These are phyloP conservation scores for Parauchenoglanis ngamensis DNA, from an alignment of 2,797 vertebrate genomes.

Conservation along the genomic window DNA sequence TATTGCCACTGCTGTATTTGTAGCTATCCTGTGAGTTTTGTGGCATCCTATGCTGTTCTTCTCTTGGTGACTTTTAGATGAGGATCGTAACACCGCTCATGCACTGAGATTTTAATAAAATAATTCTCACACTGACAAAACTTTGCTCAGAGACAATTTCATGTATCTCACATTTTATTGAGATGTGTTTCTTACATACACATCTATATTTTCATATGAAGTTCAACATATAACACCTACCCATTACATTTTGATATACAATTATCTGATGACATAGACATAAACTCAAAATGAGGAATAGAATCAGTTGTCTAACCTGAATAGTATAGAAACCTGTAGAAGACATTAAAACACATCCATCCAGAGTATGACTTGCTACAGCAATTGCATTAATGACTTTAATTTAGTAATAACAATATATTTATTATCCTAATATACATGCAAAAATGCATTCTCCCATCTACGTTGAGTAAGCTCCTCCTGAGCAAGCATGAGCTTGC, in stretches of 20 bases:
- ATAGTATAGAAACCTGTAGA: neutral
- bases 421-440: neutral
- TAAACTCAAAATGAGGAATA: neutral
- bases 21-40: neutral
- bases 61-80: neutral
- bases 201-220: neutral
- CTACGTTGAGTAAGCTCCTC: neutral
- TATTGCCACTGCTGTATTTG: neutral
- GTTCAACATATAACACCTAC: neutral
- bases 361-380: neutral
- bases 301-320: neutral
- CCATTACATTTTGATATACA: neutral
- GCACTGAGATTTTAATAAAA: neutral
- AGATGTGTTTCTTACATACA: neutral
- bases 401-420: neutral
- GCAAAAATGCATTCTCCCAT: neutral
- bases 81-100: neutral
- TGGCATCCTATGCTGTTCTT: neutral
- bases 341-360: neutral
- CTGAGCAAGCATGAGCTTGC: neutral
- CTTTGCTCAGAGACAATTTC: neutral
- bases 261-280: neutral
- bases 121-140: neutral
- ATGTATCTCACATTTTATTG: neutral
- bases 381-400: neutral